These are phyloP conservation scores for Ictalurus punctatus DNA, from an alignment of 2,113 vertebrate species.

Conservation along the genomic window DNA sequence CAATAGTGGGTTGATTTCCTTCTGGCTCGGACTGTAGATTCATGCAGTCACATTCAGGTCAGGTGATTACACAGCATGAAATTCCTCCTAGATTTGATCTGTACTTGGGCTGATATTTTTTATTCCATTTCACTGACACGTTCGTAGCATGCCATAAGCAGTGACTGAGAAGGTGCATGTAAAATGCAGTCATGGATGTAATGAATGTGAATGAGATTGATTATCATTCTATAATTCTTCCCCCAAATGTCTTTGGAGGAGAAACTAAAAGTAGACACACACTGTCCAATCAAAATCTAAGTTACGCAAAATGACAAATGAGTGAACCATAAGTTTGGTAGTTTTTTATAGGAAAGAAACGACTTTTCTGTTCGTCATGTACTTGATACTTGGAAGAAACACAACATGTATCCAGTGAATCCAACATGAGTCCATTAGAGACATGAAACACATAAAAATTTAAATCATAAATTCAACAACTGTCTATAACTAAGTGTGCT, in stretches of 20 bases:
- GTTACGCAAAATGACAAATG: neutral
- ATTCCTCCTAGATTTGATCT: neutral
- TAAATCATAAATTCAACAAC: neutral
- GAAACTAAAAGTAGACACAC: neutral
- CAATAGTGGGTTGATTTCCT: neutral
- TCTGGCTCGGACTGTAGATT: neutral
- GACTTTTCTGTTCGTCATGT: neutral
- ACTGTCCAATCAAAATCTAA: neutral
- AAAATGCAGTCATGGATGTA: neutral
- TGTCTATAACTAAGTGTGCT: neutral
- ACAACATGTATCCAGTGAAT: neutral
- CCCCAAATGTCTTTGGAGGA: neutral
- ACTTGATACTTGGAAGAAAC: neutral
- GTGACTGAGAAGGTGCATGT: neutral
- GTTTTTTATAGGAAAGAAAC: too few relatives aligned
- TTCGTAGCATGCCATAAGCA: neutral
- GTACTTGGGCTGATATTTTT: neutral
- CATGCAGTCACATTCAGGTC: neutral
- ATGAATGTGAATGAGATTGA: neutral
- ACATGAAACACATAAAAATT: neutral
- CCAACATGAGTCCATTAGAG: neutral
- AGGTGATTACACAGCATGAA: neutral
- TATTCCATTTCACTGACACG: neutral
- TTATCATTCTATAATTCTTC: too few relatives aligned
- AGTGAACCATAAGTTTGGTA: neutral